Evolutionary conservation across 2,113 vertebrate genomes (phyloP).

Genomic region (Phainopepla nitens): DNA sequence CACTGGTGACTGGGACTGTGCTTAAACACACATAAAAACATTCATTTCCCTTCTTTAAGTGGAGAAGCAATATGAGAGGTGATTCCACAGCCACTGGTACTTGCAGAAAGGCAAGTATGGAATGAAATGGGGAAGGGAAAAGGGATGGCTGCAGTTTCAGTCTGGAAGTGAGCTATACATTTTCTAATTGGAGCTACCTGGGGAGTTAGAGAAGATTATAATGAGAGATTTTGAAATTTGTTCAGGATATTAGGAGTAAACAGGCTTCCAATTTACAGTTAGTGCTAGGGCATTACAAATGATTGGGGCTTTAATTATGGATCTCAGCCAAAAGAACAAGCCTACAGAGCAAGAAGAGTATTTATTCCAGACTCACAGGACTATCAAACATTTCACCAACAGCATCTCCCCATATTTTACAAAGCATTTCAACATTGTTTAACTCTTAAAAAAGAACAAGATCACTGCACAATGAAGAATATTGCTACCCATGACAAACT

Average conservation of each 20-base stretch:
- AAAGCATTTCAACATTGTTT: neutral
- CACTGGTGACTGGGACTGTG: neutral
- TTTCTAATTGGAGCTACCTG: neutral
- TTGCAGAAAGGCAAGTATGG: neutral
- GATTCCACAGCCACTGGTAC: neutral
- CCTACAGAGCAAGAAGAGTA: neutral
- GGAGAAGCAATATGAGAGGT: neutral
- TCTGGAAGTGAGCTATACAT: neutral
- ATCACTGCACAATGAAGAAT: neutral
- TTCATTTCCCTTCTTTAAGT: neutral
- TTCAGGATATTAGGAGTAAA: neutral
- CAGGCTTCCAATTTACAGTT: neutral
- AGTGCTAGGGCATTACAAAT: neutral
- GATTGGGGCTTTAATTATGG: neutral
- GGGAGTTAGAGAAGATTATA: neutral
- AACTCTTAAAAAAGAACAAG: neutral
- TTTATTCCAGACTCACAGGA: neutral
- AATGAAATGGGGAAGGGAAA: neutral
- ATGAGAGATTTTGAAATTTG: neutral
- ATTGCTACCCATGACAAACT: neutral
- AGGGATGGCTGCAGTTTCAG: neutral
- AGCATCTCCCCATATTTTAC: neutral
- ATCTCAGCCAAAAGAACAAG: neutral
- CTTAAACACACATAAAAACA: neutral
- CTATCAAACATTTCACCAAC: neutral